Conservation (phyloP, 2,888 invertebrate species). For the Cantharis flavilabris region DNA sequence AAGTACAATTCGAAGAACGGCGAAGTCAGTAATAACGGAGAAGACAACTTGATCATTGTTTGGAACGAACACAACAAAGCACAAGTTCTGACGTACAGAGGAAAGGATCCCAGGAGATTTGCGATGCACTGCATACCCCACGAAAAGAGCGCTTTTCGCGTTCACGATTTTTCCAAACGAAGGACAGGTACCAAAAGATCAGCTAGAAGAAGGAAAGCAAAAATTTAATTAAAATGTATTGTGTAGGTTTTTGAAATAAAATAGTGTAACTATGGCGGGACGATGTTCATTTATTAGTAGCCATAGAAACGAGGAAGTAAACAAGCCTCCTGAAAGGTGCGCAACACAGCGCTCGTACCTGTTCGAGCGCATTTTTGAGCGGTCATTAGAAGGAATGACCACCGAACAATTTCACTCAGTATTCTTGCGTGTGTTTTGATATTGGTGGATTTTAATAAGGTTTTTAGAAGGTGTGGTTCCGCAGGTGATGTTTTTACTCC, state of each 20-base stretch:
- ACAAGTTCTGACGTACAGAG: background rate
- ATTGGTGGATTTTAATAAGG: background rate
- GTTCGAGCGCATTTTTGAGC: constrained; percentile 10
- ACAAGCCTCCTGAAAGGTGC: constrained; percentile 6
- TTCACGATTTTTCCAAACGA: background rate
- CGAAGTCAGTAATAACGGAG: background rate
- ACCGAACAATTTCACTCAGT: background rate
- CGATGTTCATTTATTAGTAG: background rate
- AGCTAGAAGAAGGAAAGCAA: background rate
- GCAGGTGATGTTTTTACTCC: background rate
- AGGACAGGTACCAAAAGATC: background rate
- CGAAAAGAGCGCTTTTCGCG: background rate
- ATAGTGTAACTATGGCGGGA: background rate
- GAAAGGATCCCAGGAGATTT: background rate
- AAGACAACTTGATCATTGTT: background rate
- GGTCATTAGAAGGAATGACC: constrained; percentile 10
- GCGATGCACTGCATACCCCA: background rate
- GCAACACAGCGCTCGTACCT: constrained; percentile 6
- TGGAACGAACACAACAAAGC: background rate
- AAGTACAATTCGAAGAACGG: background rate
- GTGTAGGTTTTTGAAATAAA: background rate
- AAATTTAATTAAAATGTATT: background rate
- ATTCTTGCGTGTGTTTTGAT: background rate
- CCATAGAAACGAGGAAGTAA: background rate
- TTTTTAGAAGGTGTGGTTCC: background rate